Conservation (phyloP, 2,888 invertebrate species). For the Nomada lathburiana region DNA sequence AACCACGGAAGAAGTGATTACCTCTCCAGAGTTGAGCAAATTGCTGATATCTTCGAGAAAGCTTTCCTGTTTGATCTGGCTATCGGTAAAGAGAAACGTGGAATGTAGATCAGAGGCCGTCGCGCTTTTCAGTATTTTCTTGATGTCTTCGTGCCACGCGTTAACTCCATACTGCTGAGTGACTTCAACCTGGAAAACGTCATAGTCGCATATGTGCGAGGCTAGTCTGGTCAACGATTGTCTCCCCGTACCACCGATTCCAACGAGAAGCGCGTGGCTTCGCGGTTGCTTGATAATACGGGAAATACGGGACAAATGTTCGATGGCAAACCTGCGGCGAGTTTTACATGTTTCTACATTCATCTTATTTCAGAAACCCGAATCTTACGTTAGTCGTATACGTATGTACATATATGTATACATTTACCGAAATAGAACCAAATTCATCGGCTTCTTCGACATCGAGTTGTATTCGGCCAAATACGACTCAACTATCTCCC, state of each 20-base stretch:
- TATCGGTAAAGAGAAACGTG: constrained; percentile 96
- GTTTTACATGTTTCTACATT: neutral
- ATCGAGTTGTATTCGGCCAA: constrained; percentile 96
- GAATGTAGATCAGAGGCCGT: constrained; percentile 94
- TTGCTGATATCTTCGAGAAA: constrained; percentile 97
- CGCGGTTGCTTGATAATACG: constrained; percentile 96
- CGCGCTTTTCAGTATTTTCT: constrained; percentile 91
- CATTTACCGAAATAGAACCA: constrained; percentile 92
- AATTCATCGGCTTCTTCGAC: constrained; percentile 98
- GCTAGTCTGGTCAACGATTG: constrained; percentile 96
- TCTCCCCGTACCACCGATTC: constrained; percentile 96
- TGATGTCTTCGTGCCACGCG: constrained; percentile 97
- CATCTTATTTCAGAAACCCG: too few species aligned
- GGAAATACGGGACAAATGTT: constrained; percentile 96
- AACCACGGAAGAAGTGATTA: constrained; percentile 25
- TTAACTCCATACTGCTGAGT: constrained; percentile 92
- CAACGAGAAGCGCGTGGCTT: constrained; percentile 95
- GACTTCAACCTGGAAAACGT: constrained; percentile 95
- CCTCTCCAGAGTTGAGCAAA: constrained; percentile 96
- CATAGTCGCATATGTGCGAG: constrained; percentile 97
- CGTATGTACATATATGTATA: too few species aligned
- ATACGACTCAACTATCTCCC: constrained; percentile 94
- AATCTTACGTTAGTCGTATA: too few species aligned
- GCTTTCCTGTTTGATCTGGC: constrained; percentile 96
- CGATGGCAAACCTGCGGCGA: constrained; percentile 92